These are phyloP conservation scores for Cochlearius cochlearius DNA, from an alignment of 2,113 vertebrate genomes.

Conservation along the genomic window DNA sequence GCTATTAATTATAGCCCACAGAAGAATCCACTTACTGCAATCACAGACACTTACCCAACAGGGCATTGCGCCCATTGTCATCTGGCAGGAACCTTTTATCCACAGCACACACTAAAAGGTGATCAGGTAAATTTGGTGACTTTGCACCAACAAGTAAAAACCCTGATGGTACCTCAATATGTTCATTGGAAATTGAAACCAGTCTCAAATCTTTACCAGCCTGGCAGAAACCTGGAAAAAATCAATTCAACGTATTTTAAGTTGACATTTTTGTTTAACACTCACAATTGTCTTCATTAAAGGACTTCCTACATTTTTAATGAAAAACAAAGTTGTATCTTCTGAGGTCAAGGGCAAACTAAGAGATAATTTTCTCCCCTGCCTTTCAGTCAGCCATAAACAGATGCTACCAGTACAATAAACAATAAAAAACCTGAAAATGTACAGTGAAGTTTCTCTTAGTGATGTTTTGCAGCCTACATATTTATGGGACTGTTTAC, in stretches of 20 bases:
- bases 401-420: neutral
- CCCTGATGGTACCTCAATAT: conserved; percentile 85
- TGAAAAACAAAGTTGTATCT: neutral
- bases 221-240: conserved; percentile 87
- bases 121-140: conserved; percentile 86
- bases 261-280: neutral
- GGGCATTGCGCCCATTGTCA: conserved; percentile 88
- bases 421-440: neutral
- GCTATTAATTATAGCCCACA: neutral
- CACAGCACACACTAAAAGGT: conserved; percentile 91
- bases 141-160: conserved; percentile 91
- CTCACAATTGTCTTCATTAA: neutral
- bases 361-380: neutral
- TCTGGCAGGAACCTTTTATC: conserved; percentile 93
- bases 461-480: neutral
- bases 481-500: neutral
- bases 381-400: neutral
- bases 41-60: conserved; percentile 83
- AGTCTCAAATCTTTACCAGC: conserved; percentile 92
- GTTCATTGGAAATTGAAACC: conserved; percentile 82
- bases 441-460: neutral
- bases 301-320: neutral
- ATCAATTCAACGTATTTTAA: neutral
- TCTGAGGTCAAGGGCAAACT: neutral
- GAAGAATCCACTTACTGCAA: neutral